phyloP scores from a whole-genome alignment of 1,140 invertebrate species.

The Leptinotarsa texana region DNA sequence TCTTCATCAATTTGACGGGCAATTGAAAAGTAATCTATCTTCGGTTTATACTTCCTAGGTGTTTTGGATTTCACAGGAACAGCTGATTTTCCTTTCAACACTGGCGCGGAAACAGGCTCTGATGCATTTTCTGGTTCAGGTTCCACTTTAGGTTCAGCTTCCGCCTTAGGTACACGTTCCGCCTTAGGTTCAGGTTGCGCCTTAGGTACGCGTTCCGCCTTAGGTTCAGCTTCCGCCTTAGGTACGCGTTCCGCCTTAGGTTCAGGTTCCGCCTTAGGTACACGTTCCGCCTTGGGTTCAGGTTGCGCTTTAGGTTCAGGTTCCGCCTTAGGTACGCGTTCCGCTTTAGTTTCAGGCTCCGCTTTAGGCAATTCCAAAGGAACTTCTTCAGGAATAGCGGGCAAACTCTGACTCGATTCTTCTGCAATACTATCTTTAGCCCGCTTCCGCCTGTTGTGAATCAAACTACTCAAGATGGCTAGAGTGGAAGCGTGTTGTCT shows the following conservation, averaged over 20 bases:
- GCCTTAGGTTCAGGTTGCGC: no score
- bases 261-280: no score
- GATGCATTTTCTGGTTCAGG: no score
- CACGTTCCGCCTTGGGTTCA: no score
- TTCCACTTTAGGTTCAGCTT: no score
- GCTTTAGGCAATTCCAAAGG: neutral
- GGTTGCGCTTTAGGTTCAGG: no score
- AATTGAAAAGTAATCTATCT: conserved; percentile 35
- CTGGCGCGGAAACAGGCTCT: neutral
- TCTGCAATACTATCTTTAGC: conserved; percentile 18
- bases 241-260: neutral
- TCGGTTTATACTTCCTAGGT: conserved; percentile 35
- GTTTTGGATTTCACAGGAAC: conserved; percentile 3
- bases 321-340: no score
- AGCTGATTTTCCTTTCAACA: neutral
- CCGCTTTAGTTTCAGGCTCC: neutral
- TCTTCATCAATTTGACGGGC: conserved; percentile 41
- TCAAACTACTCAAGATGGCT: conserved; percentile 73
- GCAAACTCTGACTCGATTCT: conserved; percentile 6
- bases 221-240: neutral
- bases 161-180: no score
- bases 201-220: no score
- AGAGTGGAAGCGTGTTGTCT: conserved; percentile 82
- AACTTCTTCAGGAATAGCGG: conserved; percentile 36
- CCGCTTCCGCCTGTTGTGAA: conserved; percentile 60